Evolutionary conservation across 2,888 invertebrate genomes (phyloP).

Genomic region (Dicyrtoma fusca): DNA sequence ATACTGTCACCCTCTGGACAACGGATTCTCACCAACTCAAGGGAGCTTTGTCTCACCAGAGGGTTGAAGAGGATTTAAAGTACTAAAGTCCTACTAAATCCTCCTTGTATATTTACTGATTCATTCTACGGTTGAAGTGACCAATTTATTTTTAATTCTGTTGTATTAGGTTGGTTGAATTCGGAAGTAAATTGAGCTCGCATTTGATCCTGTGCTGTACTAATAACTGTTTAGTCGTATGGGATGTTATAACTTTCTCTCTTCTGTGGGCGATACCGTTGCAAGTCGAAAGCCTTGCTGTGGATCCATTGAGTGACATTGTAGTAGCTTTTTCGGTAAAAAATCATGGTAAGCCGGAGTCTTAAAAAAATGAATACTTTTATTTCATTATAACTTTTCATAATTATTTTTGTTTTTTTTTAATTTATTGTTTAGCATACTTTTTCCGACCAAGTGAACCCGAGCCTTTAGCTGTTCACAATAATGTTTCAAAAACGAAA

Average conservation of each 20-base stretch:
- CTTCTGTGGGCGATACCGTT: constrained; percentile 71
- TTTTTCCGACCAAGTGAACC: constrained; percentile 42
- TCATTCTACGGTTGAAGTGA: background rate
- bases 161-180: constrained; percentile 63
- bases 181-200: constrained; percentile 65
- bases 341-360: constrained; percentile 66
- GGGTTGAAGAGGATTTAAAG: constrained; percentile 60
- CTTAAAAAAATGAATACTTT: constrained; percentile 22
- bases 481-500: constrained; percentile 41
- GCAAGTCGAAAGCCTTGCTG: constrained; percentile 62
- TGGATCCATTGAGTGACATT: constrained; percentile 69
- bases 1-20: constrained; percentile 72
- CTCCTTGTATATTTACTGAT: constrained; percentile 20
- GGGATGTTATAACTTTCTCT: constrained; percentile 73
- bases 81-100: constrained; percentile 52
- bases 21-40: constrained; percentile 66
- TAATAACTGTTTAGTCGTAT: constrained; percentile 67
- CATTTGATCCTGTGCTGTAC: constrained; percentile 67
- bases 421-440: constrained; percentile 41
- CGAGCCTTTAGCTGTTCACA: constrained; percentile 40
- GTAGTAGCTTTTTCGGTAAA: constrained; percentile 71
- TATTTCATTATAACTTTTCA: background rate
- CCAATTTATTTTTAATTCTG: background rate
- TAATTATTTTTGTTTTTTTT: constrained; percentile 2
- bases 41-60: constrained; percentile 64